These are phyloP conservation scores for Drosophila persimilis DNA, from an alignment of 1,140 invertebrate species.

Conservation along the genomic window DNA sequence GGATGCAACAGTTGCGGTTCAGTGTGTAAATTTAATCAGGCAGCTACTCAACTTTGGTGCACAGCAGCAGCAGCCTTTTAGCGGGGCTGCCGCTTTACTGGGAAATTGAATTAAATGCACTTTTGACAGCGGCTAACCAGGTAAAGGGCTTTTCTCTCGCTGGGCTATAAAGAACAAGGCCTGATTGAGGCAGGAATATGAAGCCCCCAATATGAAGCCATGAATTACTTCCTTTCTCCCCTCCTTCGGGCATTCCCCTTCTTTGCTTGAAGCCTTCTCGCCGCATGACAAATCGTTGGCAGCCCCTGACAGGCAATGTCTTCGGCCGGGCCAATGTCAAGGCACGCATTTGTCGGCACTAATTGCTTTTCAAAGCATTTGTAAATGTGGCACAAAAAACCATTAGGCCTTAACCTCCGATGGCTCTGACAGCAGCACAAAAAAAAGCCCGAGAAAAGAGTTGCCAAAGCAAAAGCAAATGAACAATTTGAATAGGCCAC, in stretches of 20 bases:
- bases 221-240: too few relatives aligned
- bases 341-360: slow-evolving; percentile 61
- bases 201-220: too few relatives aligned
- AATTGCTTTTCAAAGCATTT: slow-evolving; percentile 71
- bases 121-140: slow-evolving; percentile 27
- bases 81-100: slow-evolving; percentile 23
- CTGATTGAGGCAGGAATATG: too few relatives aligned
- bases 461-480: slow-evolving; percentile 15
- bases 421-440: background rate
- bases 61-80: slow-evolving; percentile 7
- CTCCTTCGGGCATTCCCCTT: background rate
- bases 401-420: slow-evolving; percentile 29
- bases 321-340: slow-evolving; percentile 40
- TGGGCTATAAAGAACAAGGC: background rate
- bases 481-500: slow-evolving; percentile 25
- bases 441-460: slow-evolving; percentile 26
- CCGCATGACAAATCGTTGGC: slow-evolving; percentile 41
- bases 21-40: slow-evolving; percentile 78
- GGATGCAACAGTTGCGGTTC: slow-evolving; percentile 68
- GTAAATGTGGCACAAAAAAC: slow-evolving; percentile 23
- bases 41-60: slow-evolving; percentile 58
- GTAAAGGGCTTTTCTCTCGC: slow-evolving; percentile 12
- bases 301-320: slow-evolving; percentile 50
- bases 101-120: slow-evolving; percentile 67
- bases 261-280: slow-evolving; percentile 1